Percentiles rank a stretch among this genome's conserved stretches.
phyloP scores from a whole-genome alignment of 2,888 invertebrate genomes.

The Leistus spinibarbis region DNA sequence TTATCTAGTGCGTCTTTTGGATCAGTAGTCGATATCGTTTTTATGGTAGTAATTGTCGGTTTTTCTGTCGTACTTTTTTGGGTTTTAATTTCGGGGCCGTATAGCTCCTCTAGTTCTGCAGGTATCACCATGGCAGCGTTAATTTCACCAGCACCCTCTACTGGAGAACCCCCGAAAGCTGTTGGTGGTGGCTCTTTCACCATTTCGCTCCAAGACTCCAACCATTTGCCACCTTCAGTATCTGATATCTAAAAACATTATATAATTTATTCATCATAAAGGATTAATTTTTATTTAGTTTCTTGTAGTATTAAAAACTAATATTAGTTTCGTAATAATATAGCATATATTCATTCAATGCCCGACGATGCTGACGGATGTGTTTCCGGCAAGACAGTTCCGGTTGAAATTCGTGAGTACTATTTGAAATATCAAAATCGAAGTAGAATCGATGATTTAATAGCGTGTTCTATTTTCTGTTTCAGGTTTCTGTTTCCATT shows the following conservation, averaged over 20 bases:
- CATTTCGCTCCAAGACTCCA: conserved; percentile 68
- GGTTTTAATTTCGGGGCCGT: conserved; percentile 12
- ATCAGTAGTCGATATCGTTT: conserved; percentile 42
- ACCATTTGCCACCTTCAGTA: conserved; percentile 62
- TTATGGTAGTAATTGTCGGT: conserved; percentile 1
- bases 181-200: conserved; percentile 25
- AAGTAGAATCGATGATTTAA: too few species aligned
- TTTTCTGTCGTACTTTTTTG: conserved; percentile 33
- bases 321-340: too few species aligned
- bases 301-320: too few species aligned
- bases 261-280: background rate
- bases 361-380: too few species aligned
- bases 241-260: conserved; percentile 55
- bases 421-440: too few species aligned
- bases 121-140: conserved; percentile 56
- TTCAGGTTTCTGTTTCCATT: too few species aligned
- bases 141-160: conserved; percentile 55
- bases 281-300: too few species aligned
- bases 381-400: too few species aligned
- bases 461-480: too few species aligned
- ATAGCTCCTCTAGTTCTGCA: conserved; percentile 45
- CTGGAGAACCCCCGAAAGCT: conserved; percentile 42
- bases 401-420: background rate
- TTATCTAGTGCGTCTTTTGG: conserved; percentile 48
- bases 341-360: too few species aligned